Base-by-base conservation (phyloP, 2,888 invertebrate species). In the Acrocera orbiculus region DNA sequence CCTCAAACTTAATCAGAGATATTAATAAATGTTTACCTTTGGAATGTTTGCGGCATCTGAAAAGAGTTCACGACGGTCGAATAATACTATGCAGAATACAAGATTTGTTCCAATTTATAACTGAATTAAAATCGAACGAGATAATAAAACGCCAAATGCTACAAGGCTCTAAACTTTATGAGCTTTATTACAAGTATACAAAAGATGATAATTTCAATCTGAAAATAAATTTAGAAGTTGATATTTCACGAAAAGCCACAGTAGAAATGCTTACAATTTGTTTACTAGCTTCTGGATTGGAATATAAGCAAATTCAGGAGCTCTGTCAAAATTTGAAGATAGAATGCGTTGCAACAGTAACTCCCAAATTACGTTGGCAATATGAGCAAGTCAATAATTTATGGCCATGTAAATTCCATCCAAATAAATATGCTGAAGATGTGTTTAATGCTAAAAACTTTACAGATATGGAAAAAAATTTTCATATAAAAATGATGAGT, bases 361-460 rank as follows among this genome's bases (percentile, higher is more conserved):
- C 70, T 6, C 77, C 83, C 0, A 67, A 66, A 49, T 65, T 80
- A 1, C 70, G 70, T 32, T 59, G 56, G 27, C 87, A 89, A 48
- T 76, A 73, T 47, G 60, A 65, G 1, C 57, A 62, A 42, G 67
- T 69, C 5, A 64, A 65, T 10, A 59, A 63, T 33, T 53, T 68
- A 27, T 90, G 90, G 90, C 78, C 87, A 0, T 71, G 79, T 34
- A 83, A 82, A 50, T 89, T 86, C 51, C 86, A 87, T 58, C 76
- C 78, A 0, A 74, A 85, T 48, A 69, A 70, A 39, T 69, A 73
- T 40, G 48, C 76, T n/a, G 86, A 87, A 50, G 67, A 65, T 29
- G 49, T 83, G 9, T 54, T 71, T 3, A 64, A 67, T 9, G 73
- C 72, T 11, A 61, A 59, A 2, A 63, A 74, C 38, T 86, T 87